These are phyloP conservation scores for Chelon auratus DNA, from an alignment of 2,797 vertebrate species.

Conservation along the genomic window DNA sequence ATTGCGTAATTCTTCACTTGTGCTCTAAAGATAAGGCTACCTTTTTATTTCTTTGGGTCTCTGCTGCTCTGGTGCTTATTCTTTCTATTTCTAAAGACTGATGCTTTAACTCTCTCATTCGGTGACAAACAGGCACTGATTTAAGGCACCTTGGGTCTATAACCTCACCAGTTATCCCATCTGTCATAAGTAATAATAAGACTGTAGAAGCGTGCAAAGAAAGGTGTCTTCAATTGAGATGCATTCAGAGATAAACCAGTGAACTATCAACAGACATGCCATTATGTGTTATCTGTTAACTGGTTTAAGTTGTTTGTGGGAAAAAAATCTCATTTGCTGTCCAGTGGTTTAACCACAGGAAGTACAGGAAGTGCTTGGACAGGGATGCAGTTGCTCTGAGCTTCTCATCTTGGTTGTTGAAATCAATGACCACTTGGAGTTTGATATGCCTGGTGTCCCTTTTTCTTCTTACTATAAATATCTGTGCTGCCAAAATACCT, in stretches of 20 bases:
- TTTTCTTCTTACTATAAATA: background rate
- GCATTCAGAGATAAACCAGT: background rate
- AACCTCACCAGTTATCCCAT: conserved; percentile 3
- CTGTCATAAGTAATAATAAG: background rate
- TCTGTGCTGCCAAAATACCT: conserved; percentile 1
- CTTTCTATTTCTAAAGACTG: conserved; percentile 11
- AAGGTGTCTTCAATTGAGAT: background rate
- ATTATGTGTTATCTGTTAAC: background rate
- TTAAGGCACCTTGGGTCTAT: conserved; percentile 16
- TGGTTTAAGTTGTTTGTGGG: too few species aligned
- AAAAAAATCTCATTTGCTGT: too few species aligned
- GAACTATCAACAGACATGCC: too few species aligned
- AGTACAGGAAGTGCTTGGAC: conserved; percentile 12
- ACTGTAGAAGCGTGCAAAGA: background rate
- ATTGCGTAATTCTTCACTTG: background rate
- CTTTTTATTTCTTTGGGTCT: background rate
- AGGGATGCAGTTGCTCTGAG: conserved; percentile 3
- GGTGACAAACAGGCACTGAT: conserved; percentile 30
- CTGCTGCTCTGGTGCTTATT: background rate
- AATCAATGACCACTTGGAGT: conserved; percentile 10
- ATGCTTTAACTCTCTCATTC: conserved; percentile 20
- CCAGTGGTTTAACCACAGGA: background rate
- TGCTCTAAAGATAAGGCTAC: fast-evolving
- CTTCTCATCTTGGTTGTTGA: conserved; percentile 17
- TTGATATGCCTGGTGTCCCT: background rate